Base-by-base conservation (phyloP, 2,797 vertebrate genomes). In the Brachymystax lenok region DNA sequence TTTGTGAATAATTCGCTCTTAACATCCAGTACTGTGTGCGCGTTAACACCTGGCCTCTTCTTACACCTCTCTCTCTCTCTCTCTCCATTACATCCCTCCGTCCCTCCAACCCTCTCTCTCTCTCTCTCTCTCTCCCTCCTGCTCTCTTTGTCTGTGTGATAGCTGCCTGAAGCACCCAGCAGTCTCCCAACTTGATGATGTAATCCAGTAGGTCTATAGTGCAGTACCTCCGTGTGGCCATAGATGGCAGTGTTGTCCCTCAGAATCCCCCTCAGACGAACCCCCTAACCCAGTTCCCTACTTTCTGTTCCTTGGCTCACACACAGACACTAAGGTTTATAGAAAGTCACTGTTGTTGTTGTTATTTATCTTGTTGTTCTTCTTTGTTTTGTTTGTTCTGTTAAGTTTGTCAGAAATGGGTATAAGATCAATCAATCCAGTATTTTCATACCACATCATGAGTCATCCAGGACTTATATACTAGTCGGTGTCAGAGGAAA, bases 191-290 rank as follows among this genome's bases (percentile, higher is more conserved):
- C 79, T 74, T 80, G 87, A 91, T 93, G 92, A 93, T 91, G 92
- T 93, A 92, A 93, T 93, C 85, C 19, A 27, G 73, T 10, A 16
- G 75, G n/a, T 13, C 8, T 13, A 68, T 72, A 50, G 73, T 12
- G 81, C 83, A 69, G 84, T 52, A 1, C 69, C 30, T 0, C 2
- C 28, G 5, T 1, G 0, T 67, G 19, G 83, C 79, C 56, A 40
- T 91, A 92, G 92, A 82, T 93, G 93, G 88, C 91, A 93, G 87
- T 91, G 83, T 93, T 92, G 88, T 1, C 78, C 91, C 88, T 87
- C 35, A 13, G 73, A 83, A 82, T 50, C 33, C 24, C 24, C 6
- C 4, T 1, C 2, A 71, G 76, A 87, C 82, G 83, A 76, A 79
- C 0, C n/a, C 0, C n/a, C 91, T 90, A 92, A 92, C 92, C 90